Percentiles rank a stretch among this genome's conserved stretches.
Evolutionary conservation across 2,888 invertebrate genomes (phyloP).

Genomic region (Steinernema scapterisci): DNA sequence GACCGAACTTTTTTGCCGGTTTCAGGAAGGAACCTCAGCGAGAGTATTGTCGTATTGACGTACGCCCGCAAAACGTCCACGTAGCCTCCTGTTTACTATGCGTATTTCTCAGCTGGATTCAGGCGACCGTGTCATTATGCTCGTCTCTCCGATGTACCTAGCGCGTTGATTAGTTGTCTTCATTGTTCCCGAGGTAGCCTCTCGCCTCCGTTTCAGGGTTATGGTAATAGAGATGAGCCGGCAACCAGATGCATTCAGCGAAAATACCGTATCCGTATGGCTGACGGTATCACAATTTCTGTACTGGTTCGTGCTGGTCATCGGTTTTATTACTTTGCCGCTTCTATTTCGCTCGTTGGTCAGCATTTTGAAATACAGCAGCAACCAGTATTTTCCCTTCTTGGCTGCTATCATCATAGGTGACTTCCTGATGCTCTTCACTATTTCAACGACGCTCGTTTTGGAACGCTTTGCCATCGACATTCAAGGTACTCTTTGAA

Average conservation of each 20-base stretch:
- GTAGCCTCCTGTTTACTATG: no score
- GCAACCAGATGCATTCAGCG: slow-evolving; percentile 8
- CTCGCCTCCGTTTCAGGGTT: background rate
- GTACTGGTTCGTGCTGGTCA: slow-evolving; percentile 44
- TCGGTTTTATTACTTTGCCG: slow-evolving; percentile 47
- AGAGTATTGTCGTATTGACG: background rate
- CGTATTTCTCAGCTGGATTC: no score
- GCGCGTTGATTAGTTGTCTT: no score
- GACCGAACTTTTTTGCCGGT: background rate
- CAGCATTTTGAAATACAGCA: slow-evolving; percentile 41
- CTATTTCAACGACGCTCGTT: slow-evolving; percentile 37
- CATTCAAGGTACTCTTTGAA: slow-evolving; percentile 35
- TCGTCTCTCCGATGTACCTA: no score
- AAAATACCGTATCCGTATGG: slow-evolving; percentile 38
- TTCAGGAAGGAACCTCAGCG: background rate
- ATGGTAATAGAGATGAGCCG: slow-evolving; percentile 22
- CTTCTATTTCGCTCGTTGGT: slow-evolving; percentile 40
- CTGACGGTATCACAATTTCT: slow-evolving; percentile 44
- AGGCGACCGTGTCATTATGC: no score
- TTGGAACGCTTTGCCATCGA: slow-evolving; percentile 37
- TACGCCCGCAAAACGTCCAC: no score
- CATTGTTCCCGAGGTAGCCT: no score
- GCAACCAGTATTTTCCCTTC: slow-evolving; percentile 44
- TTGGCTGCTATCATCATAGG: slow-evolving; percentile 47
- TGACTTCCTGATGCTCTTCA: slow-evolving; percentile 45